Evolutionary conservation across 2,888 invertebrate species (phyloP).

Genomic region (Phymatocera aterrima): DNA sequence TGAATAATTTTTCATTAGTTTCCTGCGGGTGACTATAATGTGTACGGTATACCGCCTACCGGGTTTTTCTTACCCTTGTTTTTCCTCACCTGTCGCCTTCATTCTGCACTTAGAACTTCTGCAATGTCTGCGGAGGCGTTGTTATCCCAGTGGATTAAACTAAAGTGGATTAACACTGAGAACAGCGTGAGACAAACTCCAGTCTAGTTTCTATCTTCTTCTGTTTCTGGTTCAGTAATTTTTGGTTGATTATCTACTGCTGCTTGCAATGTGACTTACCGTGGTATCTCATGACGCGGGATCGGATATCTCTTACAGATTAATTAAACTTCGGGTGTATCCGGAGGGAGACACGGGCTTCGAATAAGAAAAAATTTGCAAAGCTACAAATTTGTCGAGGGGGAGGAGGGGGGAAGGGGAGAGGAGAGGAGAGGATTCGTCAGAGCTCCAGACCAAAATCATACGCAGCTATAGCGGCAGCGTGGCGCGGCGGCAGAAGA

Average conservation of each 20-base stretch:
- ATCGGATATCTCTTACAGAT: too few species aligned
- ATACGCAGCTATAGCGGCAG: background rate
- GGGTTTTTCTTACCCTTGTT: background rate
- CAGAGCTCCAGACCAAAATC: background rate
- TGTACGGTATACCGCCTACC: background rate
- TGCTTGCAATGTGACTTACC: background rate
- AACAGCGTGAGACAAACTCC: background rate
- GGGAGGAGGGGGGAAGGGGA: too few species aligned
- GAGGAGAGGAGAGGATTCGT: background rate
- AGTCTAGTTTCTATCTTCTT: background rate
- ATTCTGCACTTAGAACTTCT: conserved; percentile 43
- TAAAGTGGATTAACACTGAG: conserved; percentile 53
- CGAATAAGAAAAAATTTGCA: too few species aligned
- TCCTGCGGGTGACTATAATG: too few species aligned
- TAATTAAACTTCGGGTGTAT: too few species aligned
- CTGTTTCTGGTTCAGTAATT: background rate
- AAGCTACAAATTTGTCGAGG: too few species aligned
- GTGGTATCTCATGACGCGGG: too few species aligned
- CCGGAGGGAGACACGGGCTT: too few species aligned
- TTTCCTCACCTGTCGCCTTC: background rate
- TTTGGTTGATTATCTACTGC: background rate
- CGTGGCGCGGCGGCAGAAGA: background rate
- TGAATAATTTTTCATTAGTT: background rate
- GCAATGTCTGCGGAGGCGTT: conserved; percentile 8
- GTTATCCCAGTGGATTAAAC: conserved; percentile 53